phyloP scores from a whole-genome alignment of 2,113 vertebrate species.

The Anthoscopus minutus region DNA sequence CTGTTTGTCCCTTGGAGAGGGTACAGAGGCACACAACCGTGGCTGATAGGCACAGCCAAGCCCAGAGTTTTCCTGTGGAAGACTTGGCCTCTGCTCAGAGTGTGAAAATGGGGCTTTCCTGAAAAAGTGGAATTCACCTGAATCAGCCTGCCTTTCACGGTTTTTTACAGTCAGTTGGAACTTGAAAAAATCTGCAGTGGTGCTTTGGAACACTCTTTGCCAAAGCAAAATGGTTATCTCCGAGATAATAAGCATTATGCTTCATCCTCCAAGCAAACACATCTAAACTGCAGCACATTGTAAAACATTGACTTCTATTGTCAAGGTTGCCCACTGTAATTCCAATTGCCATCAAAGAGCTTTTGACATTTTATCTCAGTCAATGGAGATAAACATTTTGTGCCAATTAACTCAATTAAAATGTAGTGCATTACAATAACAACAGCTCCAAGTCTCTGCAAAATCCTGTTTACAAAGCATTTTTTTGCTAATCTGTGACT shows the following conservation, averaged over 20 bases:
- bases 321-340: constrained; percentile 7
- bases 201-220: not conserved
- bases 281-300: not conserved
- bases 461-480: constrained; percentile 42
- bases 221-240: not conserved
- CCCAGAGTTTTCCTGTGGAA: not conserved
- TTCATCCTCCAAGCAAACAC: not conserved
- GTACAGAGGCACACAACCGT: not conserved
- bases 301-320: constrained; percentile 15
- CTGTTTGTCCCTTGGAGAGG: not conserved
- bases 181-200: not conserved
- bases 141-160: not conserved
- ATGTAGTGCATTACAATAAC: constrained; percentile 2
- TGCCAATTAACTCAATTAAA: constrained; percentile 29
- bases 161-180: not conserved
- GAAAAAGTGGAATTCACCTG: not conserved
- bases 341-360: constrained; percentile 20
- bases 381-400: not conserved
- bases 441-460: not conserved
- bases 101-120: not conserved
- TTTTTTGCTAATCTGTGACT: not conserved
- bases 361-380: constrained; percentile 42
- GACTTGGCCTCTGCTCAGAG: not conserved
- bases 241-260: not conserved
- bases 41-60: not conserved